These are phyloP conservation scores for Sylvietta virens DNA, from an alignment of 2,113 vertebrate genomes.

Conservation along the genomic window DNA sequence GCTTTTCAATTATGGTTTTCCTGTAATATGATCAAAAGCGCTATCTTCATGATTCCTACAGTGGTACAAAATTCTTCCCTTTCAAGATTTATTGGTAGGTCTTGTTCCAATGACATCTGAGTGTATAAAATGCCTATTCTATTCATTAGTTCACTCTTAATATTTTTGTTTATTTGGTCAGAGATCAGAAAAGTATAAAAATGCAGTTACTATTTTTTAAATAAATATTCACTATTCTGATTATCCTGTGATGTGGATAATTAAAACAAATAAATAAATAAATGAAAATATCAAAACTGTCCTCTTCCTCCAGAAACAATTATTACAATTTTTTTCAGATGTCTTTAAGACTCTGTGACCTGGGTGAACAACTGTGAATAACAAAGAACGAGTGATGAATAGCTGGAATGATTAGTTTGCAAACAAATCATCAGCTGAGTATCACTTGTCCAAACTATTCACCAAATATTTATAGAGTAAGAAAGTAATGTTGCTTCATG, in stretches of 20 bases:
- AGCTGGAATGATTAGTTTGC: constrained; percentile 38
- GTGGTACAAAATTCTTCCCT: not conserved
- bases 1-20: not conserved
- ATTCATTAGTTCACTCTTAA: not conserved
- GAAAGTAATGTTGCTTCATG: constrained; percentile 1
- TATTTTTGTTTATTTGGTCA: not conserved
- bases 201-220: not conserved
- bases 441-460: constrained; percentile 39
- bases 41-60: not conserved
- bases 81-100: not conserved
- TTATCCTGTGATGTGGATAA: not conserved
- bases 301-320: not conserved
- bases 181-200: not conserved
- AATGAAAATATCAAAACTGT: not conserved
- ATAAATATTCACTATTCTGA: not conserved
- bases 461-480: constrained; percentile 44
- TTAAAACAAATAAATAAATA: not conserved
- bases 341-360: not conserved
- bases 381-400: not conserved
- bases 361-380: not conserved
- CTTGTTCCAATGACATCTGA: not conserved
- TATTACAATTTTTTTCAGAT: not conserved
- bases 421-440: constrained; percentile 38
- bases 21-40: not conserved
- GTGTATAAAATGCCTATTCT: not conserved